phyloP scores from a whole-genome alignment of 2,888 invertebrate species.

The Perizoma flavofasciatum region DNA sequence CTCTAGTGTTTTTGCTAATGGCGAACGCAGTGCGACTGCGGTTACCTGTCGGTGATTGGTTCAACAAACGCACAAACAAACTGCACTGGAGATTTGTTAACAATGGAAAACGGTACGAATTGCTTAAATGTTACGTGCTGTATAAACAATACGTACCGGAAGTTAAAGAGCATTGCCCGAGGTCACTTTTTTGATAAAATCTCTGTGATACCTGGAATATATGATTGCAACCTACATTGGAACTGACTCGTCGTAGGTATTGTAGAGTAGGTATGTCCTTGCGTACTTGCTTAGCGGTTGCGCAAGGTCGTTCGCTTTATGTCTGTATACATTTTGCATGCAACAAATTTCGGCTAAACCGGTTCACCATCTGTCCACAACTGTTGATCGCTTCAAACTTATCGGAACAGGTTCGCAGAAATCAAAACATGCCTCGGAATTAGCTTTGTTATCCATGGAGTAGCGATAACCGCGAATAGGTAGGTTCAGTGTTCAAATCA shows the following conservation, averaged over 20 bases:
- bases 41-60: slow-evolving; percentile 73
- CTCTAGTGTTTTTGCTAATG: slow-evolving; percentile 59
- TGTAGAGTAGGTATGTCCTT: slow-evolving; percentile 18
- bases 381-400: slow-evolving; percentile 24
- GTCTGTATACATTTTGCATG: slow-evolving; percentile 35
- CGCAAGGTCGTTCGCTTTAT: slow-evolving; percentile 32
- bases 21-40: slow-evolving; percentile 66
- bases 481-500: slow-evolving; percentile 38
- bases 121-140: slow-evolving; percentile 42
- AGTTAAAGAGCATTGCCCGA: slow-evolving; percentile 42
- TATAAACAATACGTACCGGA: slow-evolving; percentile 43
- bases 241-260: slow-evolving; percentile 1
- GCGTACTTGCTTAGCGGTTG: slow-evolving; percentile 26
- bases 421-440: slow-evolving; percentile 20
- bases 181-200: slow-evolving; percentile 36
- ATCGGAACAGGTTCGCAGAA: slow-evolving; percentile 31
- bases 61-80: slow-evolving; percentile 69
- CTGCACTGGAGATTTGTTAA: slow-evolving; percentile 68
- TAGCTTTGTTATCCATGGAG: slow-evolving; percentile 5
- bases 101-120: slow-evolving; percentile 76
- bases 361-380: slow-evolving; percentile 31
- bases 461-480: slow-evolving; percentile 23
- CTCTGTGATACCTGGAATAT: slow-evolving; percentile 12
- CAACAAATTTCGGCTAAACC: slow-evolving; percentile 35
- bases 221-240: slow-evolving; percentile 1